Percentiles rank a stretch among this genome's conserved stretches.
phyloP scores from a whole-genome alignment of 2,113 vertebrate species.

The Zosterops pallidus region DNA sequence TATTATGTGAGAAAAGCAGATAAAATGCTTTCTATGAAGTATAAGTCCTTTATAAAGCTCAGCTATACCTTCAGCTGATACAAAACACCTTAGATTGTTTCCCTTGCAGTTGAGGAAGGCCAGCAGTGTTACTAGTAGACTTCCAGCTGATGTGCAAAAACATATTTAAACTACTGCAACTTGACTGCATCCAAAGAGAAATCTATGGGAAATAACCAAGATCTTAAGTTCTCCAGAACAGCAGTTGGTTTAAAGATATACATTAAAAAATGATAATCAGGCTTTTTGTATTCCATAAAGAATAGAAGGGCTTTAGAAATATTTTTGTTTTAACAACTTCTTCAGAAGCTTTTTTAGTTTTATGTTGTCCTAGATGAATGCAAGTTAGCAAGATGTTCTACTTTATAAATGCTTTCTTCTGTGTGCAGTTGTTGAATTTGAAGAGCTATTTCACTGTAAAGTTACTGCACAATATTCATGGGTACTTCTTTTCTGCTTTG shows the following conservation, averaged over 20 bases:
- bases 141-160: background rate
- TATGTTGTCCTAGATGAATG: background rate
- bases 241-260: background rate
- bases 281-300: background rate
- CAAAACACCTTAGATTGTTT: background rate
- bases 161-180: background rate
- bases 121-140: background rate
- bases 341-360: background rate
- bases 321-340: background rate
- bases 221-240: background rate
- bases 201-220: background rate
- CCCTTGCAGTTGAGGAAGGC: background rate
- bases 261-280: background rate
- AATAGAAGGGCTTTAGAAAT: background rate
- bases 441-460: background rate
- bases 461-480: background rate
- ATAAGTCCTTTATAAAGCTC: background rate
- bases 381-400: background rate
- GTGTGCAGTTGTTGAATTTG: background rate
- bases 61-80: background rate
- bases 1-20: background rate
- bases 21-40: background rate
- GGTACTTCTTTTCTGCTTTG: slow-evolving; percentile 1
- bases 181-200: background rate
- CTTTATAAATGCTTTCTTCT: background rate